Percentiles rank a stretch among this genome's conserved stretches.
Evolutionary conservation across 2,888 invertebrate genomes (phyloP).

Genomic region (Agonum fuliginosum): DNA sequence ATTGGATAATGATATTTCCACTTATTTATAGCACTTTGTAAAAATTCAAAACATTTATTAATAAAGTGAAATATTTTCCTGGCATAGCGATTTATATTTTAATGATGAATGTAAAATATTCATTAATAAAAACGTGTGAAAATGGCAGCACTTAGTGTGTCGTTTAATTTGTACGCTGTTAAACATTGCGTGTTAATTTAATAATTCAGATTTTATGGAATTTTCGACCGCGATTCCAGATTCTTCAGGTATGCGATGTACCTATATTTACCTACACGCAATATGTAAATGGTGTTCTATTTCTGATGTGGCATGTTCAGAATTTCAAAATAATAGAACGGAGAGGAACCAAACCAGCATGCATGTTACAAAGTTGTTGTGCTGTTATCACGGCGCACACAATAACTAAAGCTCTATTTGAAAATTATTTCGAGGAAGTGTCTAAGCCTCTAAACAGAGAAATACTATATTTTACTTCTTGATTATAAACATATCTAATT

Average conservation of each 20-base stretch:
- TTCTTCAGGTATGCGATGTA: slow-evolving; percentile 28
- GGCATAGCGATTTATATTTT: slow-evolving; percentile 15
- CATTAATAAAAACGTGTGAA: slow-evolving; percentile 42
- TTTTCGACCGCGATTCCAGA: slow-evolving; percentile 52
- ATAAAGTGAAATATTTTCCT: neutral
- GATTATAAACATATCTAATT: neutral
- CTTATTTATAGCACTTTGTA: no score
- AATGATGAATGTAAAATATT: slow-evolving; percentile 22
- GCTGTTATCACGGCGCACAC: slow-evolving; percentile 10
- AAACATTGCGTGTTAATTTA: slow-evolving; percentile 54
- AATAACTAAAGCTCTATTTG: slow-evolving; percentile 31
- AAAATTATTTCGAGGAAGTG: slow-evolving; percentile 33
- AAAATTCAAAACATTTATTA: neutral
- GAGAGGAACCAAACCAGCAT: slow-evolving; percentile 4
- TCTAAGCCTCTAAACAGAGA: neutral
- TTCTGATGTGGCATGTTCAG: slow-evolving; percentile 45
- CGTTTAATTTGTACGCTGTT: slow-evolving; percentile 35
- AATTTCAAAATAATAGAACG: slow-evolving; percentile 47
- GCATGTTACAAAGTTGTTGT: slow-evolving; percentile 40
- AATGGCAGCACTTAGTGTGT: slow-evolving; percentile 24
- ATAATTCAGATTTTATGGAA: slow-evolving; percentile 58
- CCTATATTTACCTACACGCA: slow-evolving; percentile 56
- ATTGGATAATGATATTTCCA: no score
- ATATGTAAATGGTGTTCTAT: slow-evolving; percentile 58
- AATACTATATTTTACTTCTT: neutral